phyloP scores from a whole-genome alignment of 92 coral and sea anemone species.

The Palythoa grandis region DNA sequence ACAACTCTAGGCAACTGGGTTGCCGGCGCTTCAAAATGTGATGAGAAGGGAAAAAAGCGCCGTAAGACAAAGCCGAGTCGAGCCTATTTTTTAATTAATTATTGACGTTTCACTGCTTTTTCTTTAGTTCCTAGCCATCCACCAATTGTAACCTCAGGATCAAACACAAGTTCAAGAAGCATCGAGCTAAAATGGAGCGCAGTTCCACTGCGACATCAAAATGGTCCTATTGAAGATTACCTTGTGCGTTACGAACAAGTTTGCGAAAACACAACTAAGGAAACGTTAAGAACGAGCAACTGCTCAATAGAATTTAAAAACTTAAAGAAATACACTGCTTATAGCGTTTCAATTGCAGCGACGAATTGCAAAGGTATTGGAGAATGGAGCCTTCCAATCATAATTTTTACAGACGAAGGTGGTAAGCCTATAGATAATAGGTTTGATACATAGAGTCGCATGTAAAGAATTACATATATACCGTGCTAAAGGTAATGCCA shows the following conservation, averaged over 20 bases:
- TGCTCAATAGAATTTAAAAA: constrained; percentile 5
- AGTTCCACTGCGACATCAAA: constrained; percentile 43
- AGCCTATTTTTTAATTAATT: no score
- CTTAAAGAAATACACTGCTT: constrained; percentile 42
- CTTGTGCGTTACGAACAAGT: background rate
- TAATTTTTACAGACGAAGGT: constrained; percentile 35
- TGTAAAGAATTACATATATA: no score
- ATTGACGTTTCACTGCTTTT: background rate
- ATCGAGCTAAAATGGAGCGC: constrained; percentile 63
- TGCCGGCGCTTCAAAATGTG: no score
- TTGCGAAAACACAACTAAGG: background rate
- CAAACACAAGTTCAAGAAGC: constrained; percentile 79
- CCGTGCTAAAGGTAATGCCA: no score
- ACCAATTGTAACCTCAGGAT: constrained; percentile 49
- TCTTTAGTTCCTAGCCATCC: constrained; percentile 56
- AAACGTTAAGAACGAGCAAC: background rate
- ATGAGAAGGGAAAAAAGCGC: no score
- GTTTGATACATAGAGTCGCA: no score
- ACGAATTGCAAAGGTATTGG: constrained; percentile 37
- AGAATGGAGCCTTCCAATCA: constrained; percentile 14
- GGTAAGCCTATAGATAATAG: constrained; percentile 37
- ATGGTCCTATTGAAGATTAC: constrained; percentile 69
- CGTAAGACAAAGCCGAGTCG: no score
- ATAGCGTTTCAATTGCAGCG: constrained; percentile 41
- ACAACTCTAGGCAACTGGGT: no score